phyloP scores from a whole-genome alignment of 1,140 invertebrate genomes.

The Trialeurodes vaporariorum region DNA sequence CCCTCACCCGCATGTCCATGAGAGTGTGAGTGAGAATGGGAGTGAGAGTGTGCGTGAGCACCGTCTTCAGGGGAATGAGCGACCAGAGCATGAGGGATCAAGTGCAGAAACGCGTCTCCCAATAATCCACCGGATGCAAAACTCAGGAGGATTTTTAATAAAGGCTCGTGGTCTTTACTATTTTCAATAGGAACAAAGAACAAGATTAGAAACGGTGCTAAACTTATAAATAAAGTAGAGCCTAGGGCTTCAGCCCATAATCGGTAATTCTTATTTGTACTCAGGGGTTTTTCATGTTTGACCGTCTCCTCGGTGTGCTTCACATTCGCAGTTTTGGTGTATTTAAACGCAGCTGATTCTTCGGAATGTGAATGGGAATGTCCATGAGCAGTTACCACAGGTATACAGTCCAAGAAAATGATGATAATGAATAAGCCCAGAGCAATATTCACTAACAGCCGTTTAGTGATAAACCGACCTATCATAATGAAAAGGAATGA shows the following conservation, averaged over 20 bases:
- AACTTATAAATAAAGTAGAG: slow-evolving; percentile 85
- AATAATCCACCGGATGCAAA: slow-evolving; percentile 91
- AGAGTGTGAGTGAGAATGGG: slow-evolving; percentile 40
- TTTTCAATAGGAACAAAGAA: slow-evolving; percentile 89
- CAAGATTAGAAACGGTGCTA: slow-evolving; percentile 85
- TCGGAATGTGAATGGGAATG: slow-evolving; percentile 30
- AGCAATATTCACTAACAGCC: background rate
- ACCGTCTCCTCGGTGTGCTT: slow-evolving; percentile 21
- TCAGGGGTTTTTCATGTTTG: slow-evolving; percentile 11
- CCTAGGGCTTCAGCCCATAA: slow-evolving; percentile 72
- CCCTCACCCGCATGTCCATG: slow-evolving; percentile 33
- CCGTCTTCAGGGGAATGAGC: slow-evolving; percentile 42
- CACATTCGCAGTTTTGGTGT: slow-evolving; percentile 57
- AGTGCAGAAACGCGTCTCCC: slow-evolving; percentile 91
- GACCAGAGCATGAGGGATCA: slow-evolving; percentile 86
- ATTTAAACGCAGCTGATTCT: slow-evolving; percentile 53
- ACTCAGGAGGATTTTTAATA: slow-evolving; percentile 79
- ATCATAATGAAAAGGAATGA: too few relatives aligned
- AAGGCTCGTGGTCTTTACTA: slow-evolving; percentile 62
- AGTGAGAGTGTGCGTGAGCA: slow-evolving; percentile 42
- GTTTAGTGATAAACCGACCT: background rate
- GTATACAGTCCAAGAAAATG: background rate
- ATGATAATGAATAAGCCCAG: background rate
- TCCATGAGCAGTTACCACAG: slow-evolving; percentile 8
- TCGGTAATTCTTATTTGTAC: slow-evolving; percentile 33